Conservation (phyloP, 1,140 invertebrate species). For the Eurosta solidaginis region DNA sequence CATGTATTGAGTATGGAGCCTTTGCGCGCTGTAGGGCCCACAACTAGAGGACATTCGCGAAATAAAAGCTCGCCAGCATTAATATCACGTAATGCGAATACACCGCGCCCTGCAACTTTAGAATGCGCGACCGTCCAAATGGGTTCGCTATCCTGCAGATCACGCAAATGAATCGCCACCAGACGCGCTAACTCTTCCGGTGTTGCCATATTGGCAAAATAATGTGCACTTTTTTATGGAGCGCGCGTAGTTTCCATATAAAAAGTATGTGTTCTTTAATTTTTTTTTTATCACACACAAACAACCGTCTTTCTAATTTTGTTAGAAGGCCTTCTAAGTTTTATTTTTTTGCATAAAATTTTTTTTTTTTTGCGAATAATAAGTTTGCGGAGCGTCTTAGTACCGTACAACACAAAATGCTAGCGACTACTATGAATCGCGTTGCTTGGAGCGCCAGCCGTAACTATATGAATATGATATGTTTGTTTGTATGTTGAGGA, state of each 20-base stretch:
- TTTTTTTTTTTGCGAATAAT: neutral
- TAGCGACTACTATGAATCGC: neutral
- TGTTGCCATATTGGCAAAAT: no score
- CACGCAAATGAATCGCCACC: slow-evolving; percentile 50
- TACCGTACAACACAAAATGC: neutral
- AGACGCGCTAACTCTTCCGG: slow-evolving; percentile 53
- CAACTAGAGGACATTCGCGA: slow-evolving; percentile 68
- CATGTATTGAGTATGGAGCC: slow-evolving; percentile 53
- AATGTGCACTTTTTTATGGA: no score
- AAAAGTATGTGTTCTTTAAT: no score
- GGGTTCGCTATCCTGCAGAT: slow-evolving; percentile 47
- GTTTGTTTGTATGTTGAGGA: neutral
- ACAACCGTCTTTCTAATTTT: neutral
- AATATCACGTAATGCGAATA: slow-evolving; percentile 70
- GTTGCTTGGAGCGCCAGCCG: neutral
- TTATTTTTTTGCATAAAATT: neutral
- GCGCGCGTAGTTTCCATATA: no score
- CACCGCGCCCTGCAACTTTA: slow-evolving; percentile 62
- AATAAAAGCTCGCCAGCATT: slow-evolving; percentile 70
- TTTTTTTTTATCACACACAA: neutral
- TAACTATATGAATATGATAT: no score
- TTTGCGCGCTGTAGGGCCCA: slow-evolving; percentile 64
- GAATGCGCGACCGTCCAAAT: slow-evolving; percentile 51
- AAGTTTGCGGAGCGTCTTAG: neutral
- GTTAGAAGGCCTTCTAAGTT: no score